phyloP scores from a whole-genome alignment of 2,113 vertebrate genomes.

The Cephalopterus ornatus region DNA sequence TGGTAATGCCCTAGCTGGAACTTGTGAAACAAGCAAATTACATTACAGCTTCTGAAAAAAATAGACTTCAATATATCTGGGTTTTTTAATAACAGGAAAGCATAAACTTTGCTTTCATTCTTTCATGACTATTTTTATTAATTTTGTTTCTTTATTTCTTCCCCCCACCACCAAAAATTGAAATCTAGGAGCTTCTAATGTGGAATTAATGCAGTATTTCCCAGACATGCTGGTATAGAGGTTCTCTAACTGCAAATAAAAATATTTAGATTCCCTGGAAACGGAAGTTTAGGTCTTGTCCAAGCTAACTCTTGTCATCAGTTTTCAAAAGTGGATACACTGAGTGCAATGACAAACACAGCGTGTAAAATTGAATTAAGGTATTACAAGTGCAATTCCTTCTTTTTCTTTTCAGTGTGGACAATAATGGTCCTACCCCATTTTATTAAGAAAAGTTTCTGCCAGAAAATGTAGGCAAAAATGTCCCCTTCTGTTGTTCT shows the following conservation, averaged over 20 bases:
- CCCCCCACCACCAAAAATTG: rapidly evolving
- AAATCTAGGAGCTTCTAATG: background rate
- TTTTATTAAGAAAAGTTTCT: background rate
- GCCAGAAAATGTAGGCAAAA: background rate
- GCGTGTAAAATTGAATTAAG: background rate
- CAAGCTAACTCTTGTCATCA: background rate
- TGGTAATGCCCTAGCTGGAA: background rate
- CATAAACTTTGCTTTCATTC: background rate
- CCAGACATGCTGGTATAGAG: background rate
- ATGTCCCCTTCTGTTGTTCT: background rate
- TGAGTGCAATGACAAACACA: background rate
- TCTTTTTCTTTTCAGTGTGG: background rate
- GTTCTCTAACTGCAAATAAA: background rate
- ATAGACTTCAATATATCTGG: background rate
- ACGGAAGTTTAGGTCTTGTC: background rate
- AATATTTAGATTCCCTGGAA: background rate
- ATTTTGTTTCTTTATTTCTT: background rate
- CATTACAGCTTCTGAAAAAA: background rate
- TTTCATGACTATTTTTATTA: background rate
- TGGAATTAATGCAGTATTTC: background rate
- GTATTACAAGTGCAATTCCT: background rate
- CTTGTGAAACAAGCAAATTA: background rate
- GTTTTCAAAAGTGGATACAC: background rate
- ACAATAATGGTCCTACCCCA: background rate
- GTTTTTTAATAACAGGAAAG: background rate